Evolutionary conservation across 2,797 vertebrate genomes (phyloP), one percentile per base, ranked within the genome.

Genomic region (Dryobates pubescens): DNA sequence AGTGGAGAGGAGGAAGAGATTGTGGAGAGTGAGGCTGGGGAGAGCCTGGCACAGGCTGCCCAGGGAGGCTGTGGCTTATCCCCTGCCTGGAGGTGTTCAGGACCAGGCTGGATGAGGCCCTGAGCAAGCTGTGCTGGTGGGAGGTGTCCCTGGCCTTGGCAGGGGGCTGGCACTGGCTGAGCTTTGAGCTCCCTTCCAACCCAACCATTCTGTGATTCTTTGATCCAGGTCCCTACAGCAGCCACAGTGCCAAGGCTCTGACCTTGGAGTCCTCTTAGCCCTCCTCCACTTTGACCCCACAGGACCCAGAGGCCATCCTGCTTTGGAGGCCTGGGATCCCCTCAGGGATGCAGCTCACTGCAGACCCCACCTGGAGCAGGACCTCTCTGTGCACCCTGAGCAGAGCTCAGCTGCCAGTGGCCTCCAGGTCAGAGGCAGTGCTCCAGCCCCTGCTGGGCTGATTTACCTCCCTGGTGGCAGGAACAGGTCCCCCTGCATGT

Each of bases 161-260:
- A 51, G 49, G 49, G 9, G 49, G 10, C 24, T 51, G 49, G 49
- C 4, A 7, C 47, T 23, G 49, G 49, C 7, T 51, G 49, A 13
- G 4, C 23, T 51, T 23, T 24, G 3, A 13, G 49, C 22, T 24
- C 49, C 49, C 23, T 51, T 24, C 49, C 47, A 51, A 13, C 49
- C 49, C 49, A 51, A 24, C 49, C 20, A 13, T 24, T 51, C 49
- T 13, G 13, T 12, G 49, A 51, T 13, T 51, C 49, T 51, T 10
- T 51, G 49, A 51, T 13, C 13, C 49, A 51, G 4, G 7, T 22
- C 41, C n/a, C 27, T 20, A 18, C 17, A 65, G 56, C 12, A 58
- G 41, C 29, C 2, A 0, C 0, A 0, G 23, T 27, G 71, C 13
- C 41, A 34, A 72, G 29, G 29, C 6, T 26, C 11, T 67, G 68